Conservation (phyloP, 1,140 invertebrate species). For the Brachionus plicatilis region DNA sequence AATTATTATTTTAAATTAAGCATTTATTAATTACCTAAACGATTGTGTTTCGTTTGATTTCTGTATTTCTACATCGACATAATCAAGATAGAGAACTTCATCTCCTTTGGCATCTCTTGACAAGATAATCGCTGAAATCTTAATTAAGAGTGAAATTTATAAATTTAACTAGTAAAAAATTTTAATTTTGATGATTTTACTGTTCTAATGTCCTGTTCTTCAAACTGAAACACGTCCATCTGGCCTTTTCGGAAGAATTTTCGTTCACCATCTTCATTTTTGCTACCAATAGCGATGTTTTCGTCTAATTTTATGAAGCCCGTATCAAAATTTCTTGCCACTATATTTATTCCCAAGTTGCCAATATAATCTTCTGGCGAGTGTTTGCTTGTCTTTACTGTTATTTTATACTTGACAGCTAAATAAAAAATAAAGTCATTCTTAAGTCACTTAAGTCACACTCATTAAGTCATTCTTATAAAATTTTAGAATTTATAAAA, state of each 20-base stretch:
- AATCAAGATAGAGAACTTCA: slow-evolving; percentile 35
- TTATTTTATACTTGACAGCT: slow-evolving; percentile 37
- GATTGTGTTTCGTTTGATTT: slow-evolving; percentile 33
- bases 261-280: neutral
- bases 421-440: neutral
- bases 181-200: neutral
- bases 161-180: neutral
- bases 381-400: slow-evolving; percentile 16
- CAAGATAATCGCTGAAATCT: slow-evolving; percentile 30
- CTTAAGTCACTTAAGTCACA: neutral
- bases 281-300: neutral
- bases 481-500: no score
- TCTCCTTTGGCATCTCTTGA: slow-evolving; percentile 27
- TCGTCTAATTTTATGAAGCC: slow-evolving; percentile 33
- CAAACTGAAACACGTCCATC: slow-evolving; percentile 26
- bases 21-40: neutral
- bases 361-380: slow-evolving; percentile 22
- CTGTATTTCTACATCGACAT: slow-evolving; percentile 25
- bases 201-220: slow-evolving; percentile 39
- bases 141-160: neutral
- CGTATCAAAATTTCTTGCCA: slow-evolving; percentile 22
- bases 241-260: neutral
- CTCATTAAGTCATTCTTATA: neutral
- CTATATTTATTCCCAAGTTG: slow-evolving; percentile 36
- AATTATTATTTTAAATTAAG: no score